Conservation (phyloP, 1,140 invertebrate genomes). For the Ceratosolen solmsi region DNA sequence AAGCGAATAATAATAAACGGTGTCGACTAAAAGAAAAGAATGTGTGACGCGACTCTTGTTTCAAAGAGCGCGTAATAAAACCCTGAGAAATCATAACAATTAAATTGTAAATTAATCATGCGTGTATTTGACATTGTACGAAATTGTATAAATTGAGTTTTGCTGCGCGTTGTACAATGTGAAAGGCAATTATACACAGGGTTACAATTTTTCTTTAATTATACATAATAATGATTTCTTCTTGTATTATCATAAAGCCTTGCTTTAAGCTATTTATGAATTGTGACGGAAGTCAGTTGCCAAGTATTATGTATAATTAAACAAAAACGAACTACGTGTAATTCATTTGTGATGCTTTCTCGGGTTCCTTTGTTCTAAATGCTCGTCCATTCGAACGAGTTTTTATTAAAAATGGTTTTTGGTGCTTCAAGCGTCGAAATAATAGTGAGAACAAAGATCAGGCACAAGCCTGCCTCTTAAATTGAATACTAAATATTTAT, state of each 20-base stretch:
- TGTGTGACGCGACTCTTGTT: constrained; percentile 30
- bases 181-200: neutral
- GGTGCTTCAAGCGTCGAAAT: constrained; percentile 13
- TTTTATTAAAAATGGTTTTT: constrained; percentile 47
- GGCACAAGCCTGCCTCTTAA: constrained; percentile 11
- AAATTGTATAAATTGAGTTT: constrained; percentile 32
- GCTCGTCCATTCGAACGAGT: constrained; percentile 23
- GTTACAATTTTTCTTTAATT: constrained; percentile 15
- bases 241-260: neutral
- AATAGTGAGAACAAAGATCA: constrained; percentile 8
- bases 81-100: constrained; percentile 28
- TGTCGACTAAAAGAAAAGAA: constrained; percentile 41
- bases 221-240: neutral
- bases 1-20: constrained; percentile 39
- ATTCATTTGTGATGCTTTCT: constrained; percentile 32
- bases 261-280: neutral
- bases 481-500: constrained; percentile 48
- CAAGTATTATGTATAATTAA: neutral
- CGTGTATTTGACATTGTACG: constrained; percentile 19
- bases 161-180: neutral
- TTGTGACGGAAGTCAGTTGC: neutral
- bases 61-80: constrained; percentile 25
- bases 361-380: constrained; percentile 35
- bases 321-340: constrained; percentile 16
- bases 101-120: constrained; percentile 27